phyloP scores from a whole-genome alignment of 2,797 vertebrate genomes.

The Lepilemur ruficaudatus region DNA sequence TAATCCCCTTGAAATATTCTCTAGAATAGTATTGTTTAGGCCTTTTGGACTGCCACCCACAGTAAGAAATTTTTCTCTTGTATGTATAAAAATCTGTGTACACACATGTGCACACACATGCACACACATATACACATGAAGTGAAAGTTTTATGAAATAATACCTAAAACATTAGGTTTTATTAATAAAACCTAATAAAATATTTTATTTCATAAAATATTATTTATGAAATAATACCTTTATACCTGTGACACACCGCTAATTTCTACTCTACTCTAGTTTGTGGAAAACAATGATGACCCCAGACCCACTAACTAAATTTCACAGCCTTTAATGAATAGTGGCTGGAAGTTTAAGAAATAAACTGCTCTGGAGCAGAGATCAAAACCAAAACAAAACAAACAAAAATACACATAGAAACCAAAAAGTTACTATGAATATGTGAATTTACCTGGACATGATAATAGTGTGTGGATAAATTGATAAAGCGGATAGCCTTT shows the following conservation, averaged over 20 bases:
- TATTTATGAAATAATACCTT: no score
- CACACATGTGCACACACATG: background rate
- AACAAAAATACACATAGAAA: background rate
- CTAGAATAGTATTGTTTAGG: background rate
- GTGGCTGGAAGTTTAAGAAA: background rate
- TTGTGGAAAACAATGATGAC: background rate
- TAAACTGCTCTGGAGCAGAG: background rate
- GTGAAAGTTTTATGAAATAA: background rate
- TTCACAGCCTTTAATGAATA: background rate
- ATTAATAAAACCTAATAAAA: no score
- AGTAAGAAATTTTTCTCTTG: background rate
- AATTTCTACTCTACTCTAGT: background rate
- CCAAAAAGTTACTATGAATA: background rate
- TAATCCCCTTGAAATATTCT: background rate
- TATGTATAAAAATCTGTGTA: background rate
- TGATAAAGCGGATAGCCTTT: background rate
- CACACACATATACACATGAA: background rate
- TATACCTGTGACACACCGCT: background rate
- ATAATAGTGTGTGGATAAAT: background rate
- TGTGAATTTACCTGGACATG: background rate
- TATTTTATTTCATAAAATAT: no score
- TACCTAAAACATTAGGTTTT: no score
- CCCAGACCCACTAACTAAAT: background rate
- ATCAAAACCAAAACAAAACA: background rate
- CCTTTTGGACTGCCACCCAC: background rate